A percentile compares a stretch with the other conserved stretches of the same genome.
These are phyloP conservation scores for Agrypnia vestita DNA, from an alignment of 1,140 invertebrate genomes.

Conservation along the genomic window DNA sequence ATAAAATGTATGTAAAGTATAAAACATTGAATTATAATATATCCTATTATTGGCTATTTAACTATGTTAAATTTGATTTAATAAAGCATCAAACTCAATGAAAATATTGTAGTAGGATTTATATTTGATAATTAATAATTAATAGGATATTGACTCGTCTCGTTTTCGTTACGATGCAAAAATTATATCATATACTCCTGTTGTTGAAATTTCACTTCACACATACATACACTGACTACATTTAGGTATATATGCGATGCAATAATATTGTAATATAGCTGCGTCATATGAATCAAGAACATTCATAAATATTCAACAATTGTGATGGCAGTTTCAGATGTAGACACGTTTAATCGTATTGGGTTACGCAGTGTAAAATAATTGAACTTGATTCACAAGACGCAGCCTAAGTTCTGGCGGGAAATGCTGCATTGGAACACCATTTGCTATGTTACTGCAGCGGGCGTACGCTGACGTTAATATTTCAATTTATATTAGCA, in stretches of 20 bases:
- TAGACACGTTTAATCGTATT: no score
- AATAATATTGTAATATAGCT: conserved; percentile 61
- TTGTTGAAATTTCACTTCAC: conserved; percentile 44
- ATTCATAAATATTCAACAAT: background rate
- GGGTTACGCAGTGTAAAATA: no score
- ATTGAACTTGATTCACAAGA: conserved; percentile 29
- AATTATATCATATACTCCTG: conserved; percentile 43
- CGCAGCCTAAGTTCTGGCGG: conserved; percentile 21
- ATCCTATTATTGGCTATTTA: conserved; percentile 60
- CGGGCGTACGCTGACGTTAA: conserved; percentile 11
- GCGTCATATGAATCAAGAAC: conserved; percentile 23
- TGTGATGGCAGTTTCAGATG: no score
- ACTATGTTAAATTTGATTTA: conserved; percentile 59
- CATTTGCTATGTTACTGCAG: conserved; percentile 34
- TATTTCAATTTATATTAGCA: background rate
- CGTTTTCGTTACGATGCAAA: conserved; percentile 10
- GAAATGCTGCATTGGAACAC: conserved; percentile 31
- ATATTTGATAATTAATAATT: conserved; percentile 50
- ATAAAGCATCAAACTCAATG: conserved; percentile 60
- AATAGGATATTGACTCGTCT: conserved; percentile 43
- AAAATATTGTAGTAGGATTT: conserved; percentile 60
- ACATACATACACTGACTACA: conserved; percentile 61
- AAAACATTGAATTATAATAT: conserved; percentile 53
- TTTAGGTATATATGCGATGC: conserved; percentile 60
- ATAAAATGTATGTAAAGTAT: conserved; percentile 18